Evolutionary conservation across 2,797 vertebrate species (phyloP).

Genomic region (Myoxocephalus aenaeus): DNA sequence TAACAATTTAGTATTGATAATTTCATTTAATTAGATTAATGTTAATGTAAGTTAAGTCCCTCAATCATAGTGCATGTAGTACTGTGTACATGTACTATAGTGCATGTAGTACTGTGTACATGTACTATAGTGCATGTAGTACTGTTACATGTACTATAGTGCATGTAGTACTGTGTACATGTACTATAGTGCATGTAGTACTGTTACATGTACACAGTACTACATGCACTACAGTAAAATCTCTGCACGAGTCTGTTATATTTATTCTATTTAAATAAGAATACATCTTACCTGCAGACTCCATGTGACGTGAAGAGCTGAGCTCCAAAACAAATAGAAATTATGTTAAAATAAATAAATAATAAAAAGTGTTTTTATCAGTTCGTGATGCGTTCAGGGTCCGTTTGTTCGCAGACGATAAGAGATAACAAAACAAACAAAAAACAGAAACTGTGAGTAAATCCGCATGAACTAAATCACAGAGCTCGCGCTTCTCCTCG

Average conservation of each 20-base stretch:
- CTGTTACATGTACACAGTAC: neutral
- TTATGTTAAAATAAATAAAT: neutral
- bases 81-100: no score
- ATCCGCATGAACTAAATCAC: neutral
- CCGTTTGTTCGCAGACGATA: neutral
- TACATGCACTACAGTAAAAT: neutral
- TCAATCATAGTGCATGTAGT: neutral
- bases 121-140: no score
- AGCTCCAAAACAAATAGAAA: neutral
- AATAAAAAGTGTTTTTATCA: neutral
- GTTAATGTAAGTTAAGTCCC: neutral
- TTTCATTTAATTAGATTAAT: neutral
- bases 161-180: neutral
- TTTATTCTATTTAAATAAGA: fast-evolving
- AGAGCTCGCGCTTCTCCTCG: neutral
- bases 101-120: no score
- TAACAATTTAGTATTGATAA: neutral
- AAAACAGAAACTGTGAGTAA: neutral
- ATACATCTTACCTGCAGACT: constrained; percentile 56
- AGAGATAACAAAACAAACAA: neutral
- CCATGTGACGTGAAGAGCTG: constrained; percentile 41
- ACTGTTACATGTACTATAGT: no score
- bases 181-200: neutral
- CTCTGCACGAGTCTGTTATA: neutral
- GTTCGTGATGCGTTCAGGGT: constrained; percentile 33